A percentile compares a stretch with the other conserved stretches of the same genome.
These are phyloP conservation scores for Phoxinus dragarum DNA, from an alignment of 2,797 vertebrate species.

Conservation along the genomic window DNA sequence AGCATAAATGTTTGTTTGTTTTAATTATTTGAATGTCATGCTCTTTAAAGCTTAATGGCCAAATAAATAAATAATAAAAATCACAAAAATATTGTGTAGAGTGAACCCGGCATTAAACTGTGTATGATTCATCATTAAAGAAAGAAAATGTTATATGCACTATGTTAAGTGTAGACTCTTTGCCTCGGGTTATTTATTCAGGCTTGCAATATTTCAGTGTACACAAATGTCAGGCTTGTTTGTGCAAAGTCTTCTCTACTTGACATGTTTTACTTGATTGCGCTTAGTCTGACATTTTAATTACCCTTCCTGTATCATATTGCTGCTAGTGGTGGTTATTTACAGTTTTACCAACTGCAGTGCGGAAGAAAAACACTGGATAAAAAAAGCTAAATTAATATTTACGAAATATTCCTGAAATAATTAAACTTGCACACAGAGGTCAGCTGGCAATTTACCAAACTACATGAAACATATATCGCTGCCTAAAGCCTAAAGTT, in stretches of 20 bases:
- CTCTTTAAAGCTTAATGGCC: not conserved
- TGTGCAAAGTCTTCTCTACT: constrained; percentile 19
- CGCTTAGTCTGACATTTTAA: constrained; percentile 20
- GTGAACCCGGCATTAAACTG: too few relatives aligned
- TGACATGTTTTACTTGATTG: constrained; percentile 11
- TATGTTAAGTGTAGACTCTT: not conserved
- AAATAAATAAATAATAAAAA: not conserved
- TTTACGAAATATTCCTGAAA: not conserved
- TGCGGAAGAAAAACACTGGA: not conserved
- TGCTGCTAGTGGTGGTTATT: not conserved
- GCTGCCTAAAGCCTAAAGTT: not conserved
- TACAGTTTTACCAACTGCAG: not conserved
- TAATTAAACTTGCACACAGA: not conserved
- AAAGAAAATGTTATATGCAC: not conserved
- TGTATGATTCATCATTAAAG: not conserved
- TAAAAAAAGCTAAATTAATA: not conserved
- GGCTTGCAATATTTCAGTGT: not conserved
- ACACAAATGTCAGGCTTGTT: constrained; percentile 18
- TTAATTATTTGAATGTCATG: not conserved
- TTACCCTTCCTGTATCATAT: not conserved
- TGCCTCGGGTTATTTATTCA: constrained; percentile 17
- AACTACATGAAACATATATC: not conserved
- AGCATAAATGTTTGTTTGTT: not conserved
- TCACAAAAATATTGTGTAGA: too few relatives aligned
- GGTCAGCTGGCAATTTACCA: too few relatives aligned